Base-by-base conservation (phyloP, 2,797 vertebrate species). In the Cercopithecus mitis region DNA sequence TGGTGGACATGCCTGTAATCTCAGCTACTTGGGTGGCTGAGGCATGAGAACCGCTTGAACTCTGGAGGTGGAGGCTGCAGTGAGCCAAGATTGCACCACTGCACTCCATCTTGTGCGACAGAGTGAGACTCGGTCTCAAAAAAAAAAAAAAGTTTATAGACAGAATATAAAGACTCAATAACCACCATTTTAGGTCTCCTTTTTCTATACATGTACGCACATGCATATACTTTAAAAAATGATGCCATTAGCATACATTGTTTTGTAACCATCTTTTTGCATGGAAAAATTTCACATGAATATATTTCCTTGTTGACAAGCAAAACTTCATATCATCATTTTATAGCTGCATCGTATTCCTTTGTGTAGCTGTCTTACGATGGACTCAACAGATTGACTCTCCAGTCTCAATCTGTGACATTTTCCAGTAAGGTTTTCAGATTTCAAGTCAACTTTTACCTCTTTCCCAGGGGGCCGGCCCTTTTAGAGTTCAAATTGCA, bases 401-500 rank as follows among this genome's bases (percentile, higher is more conserved):
- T 90, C 17, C 61, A 77, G 13, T 91, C 64, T 90, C 84, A 45
- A 64, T 76, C 82, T 57, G 8, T 39, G 30, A 88, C 24, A 64
- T 83, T 94, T 90, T 81, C n/a, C n/a, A 95, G 70, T 79, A 87
- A 64, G 25, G 7, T 55, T 92, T 72, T n/a, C 91, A 83, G 83
- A 95, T 97, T 84, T 96, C 9, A 90, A 70, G 94, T 92, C 86
- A 79, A 80, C 83, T 92, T 88, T 97, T 95, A 41, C 76, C 76
- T 95, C 45, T 70, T 92, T 92, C 75, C 90, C 94, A 93, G 91
- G 10, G 88, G 67, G 36, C 57, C 64, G 70, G 94, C 93, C 90
- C 97, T 98, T 95, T 98, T 97, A 97, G 92, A 95, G 91, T 95
- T 91, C 97, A 97, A 95, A 93, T 5, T 97, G 84, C 95, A 98